Conservation (phyloP, 2,797 vertebrate genomes). For the Menidia menidia region DNA sequence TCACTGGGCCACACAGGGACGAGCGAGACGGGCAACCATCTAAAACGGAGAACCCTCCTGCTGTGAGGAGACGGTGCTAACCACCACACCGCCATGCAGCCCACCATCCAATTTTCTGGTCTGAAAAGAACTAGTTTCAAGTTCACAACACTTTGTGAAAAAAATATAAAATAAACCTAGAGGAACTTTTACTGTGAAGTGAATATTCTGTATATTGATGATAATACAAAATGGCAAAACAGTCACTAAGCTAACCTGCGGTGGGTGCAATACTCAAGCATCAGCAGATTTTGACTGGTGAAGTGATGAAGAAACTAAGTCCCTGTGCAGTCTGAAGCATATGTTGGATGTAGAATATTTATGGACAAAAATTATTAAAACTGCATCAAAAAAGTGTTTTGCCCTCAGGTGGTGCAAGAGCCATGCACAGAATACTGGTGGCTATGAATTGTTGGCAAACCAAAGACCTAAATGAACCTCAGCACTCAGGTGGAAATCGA, state of each 20-base stretch:
- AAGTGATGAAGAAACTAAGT: not conserved
- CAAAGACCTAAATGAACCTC: constrained; percentile 38
- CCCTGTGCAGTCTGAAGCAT: constrained; percentile 45
- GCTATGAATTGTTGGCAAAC: constrained; percentile 15
- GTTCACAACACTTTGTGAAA: not conserved
- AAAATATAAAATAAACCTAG: constrained; percentile 16
- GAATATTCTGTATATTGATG: constrained; percentile 6
- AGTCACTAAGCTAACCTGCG: constrained; percentile 7
- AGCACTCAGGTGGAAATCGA: constrained; percentile 1
- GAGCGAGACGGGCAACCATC: too few relatives aligned
- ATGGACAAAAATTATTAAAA: constrained; percentile 34
- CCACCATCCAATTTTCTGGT: not conserved
- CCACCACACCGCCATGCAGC: too few relatives aligned
- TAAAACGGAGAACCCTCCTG: too few relatives aligned
- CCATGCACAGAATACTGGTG: constrained; percentile 39
- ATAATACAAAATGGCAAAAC: not conserved
- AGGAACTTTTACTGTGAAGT: constrained; percentile 1
- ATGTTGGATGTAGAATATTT: constrained; percentile 59
- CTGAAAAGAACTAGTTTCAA: constrained; percentile 15
- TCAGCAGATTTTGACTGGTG: constrained; percentile 53
- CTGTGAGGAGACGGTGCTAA: too few relatives aligned
- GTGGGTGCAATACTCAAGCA: constrained; percentile 38
- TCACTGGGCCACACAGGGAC: too few relatives aligned
- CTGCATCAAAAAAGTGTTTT: not conserved
- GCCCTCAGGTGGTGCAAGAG: constrained; percentile 32